Conservation (phyloP, 53 echinoderm and acorn worm genomes). For the Holothuria scabra region DNA sequence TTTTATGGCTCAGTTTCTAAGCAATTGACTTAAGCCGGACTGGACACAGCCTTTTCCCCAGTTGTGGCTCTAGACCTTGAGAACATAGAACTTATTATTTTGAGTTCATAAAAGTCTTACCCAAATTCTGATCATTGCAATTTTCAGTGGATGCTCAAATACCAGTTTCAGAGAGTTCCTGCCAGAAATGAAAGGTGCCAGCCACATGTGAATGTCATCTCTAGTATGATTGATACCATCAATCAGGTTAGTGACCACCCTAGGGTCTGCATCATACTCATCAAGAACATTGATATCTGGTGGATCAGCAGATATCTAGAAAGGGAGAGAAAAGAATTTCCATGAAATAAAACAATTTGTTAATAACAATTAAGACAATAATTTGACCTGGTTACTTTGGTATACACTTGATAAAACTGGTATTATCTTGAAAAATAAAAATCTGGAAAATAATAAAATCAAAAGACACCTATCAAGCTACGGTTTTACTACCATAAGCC, state of each 20-base stretch:
- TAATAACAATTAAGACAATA: no score
- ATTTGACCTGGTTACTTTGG: no score
- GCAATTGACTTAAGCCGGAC: no score
- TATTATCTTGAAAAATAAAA: no score
- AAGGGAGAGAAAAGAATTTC: neutral
- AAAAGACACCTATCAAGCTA: no score
- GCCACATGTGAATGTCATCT: constrained; percentile 98
- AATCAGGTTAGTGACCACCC: constrained; percentile 90
- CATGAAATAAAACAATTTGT: no score
- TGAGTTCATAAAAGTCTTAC: constrained; percentile 48
- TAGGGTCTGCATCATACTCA: constrained; percentile 82
- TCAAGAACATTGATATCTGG: constrained; percentile 85
- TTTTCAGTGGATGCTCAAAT: constrained; percentile 76
- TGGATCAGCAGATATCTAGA: constrained; percentile 89
- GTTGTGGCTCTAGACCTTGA: no score
- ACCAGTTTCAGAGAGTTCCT: constrained; percentile 74
- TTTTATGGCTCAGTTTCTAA: no score
- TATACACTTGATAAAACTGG: no score
- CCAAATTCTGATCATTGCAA: constrained; percentile 97
- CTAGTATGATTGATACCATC: constrained; percentile 92
- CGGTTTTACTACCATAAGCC: no score
- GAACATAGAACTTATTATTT: neutral
- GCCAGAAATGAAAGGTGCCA: constrained; percentile 83
- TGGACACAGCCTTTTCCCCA: no score
- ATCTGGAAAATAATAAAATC: no score